These are phyloP conservation scores for Adelphocoris suturalis DNA, from an alignment of 2,888 invertebrate genomes.

Conservation along the genomic window DNA sequence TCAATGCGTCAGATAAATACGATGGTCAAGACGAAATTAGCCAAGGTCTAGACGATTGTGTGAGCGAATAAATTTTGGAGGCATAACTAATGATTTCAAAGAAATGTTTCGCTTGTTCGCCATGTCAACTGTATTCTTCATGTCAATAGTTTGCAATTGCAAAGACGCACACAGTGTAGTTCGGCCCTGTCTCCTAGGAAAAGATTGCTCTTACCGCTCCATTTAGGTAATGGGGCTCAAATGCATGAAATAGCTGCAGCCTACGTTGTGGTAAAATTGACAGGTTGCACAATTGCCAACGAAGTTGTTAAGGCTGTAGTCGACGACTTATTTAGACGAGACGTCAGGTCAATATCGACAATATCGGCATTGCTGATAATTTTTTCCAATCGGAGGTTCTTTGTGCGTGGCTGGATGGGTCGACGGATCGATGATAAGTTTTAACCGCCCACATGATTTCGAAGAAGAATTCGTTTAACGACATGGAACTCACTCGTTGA, in stretches of 20 bases:
- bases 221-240: constrained; percentile 27
- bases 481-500: not conserved
- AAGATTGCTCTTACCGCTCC: constrained; percentile 36
- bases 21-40: too few relatives aligned
- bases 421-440: not conserved
- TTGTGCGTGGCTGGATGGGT: constrained; percentile 24
- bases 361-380: constrained; percentile 31
- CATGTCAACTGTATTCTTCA: not conserved
- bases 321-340: constrained; percentile 28
- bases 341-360: too few relatives aligned
- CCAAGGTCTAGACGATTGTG: too few relatives aligned
- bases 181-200: not conserved
- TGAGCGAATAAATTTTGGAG: constrained; percentile 29
- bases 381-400: constrained; percentile 19
- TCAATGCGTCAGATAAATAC: too few relatives aligned
- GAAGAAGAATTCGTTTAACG: not conserved
- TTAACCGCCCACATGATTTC: not conserved
- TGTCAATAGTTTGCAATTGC: constrained; percentile 8
- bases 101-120: constrained; percentile 37
- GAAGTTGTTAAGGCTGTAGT: constrained; percentile 35
- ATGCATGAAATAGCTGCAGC: not conserved
- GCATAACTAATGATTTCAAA: constrained; percentile 32
- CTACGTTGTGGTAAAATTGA: constrained; percentile 6
- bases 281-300: not conserved
- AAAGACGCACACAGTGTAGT: not conserved